phyloP scores from a whole-genome alignment of 2,113 vertebrate species.

The Microtus pennsylvanicus region DNA sequence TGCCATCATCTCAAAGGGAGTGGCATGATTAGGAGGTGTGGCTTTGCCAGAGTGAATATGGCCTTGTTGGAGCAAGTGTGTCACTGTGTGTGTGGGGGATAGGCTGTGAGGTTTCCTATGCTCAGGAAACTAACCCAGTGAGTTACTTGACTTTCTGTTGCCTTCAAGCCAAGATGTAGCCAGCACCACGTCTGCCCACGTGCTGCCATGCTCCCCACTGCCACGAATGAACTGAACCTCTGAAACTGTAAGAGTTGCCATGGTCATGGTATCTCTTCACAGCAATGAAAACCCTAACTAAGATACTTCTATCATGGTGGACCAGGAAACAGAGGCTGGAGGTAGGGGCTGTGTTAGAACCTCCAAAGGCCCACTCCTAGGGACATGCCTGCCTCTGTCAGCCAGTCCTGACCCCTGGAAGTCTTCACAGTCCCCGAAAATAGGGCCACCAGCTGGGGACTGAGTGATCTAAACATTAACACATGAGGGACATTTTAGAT shows the following conservation, averaged over 20 bases:
- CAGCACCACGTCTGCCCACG: not conserved
- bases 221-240: not conserved
- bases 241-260: not conserved
- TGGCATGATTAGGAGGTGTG: too few relatives aligned
- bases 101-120: not conserved
- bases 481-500: not conserved
- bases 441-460: not conserved
- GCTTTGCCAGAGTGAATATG: not conserved
- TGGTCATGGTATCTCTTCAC: not conserved
- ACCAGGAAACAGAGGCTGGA: not conserved
- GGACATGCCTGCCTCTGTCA: too few relatives aligned
- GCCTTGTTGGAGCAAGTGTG: not conserved
- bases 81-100: not conserved
- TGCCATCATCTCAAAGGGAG: too few relatives aligned
- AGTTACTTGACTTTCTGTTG: not conserved
- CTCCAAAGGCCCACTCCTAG: not conserved
- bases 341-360: not conserved
- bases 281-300: not conserved
- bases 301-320: not conserved
- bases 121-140: not conserved
- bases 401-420: not conserved
- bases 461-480: too few relatives aligned
- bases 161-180: not conserved
- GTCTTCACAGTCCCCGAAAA: not conserved
- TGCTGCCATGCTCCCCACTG: not conserved